Evolutionary conservation across 2,113 vertebrate genomes (phyloP).

Genomic region (Myotis davidii): DNA sequence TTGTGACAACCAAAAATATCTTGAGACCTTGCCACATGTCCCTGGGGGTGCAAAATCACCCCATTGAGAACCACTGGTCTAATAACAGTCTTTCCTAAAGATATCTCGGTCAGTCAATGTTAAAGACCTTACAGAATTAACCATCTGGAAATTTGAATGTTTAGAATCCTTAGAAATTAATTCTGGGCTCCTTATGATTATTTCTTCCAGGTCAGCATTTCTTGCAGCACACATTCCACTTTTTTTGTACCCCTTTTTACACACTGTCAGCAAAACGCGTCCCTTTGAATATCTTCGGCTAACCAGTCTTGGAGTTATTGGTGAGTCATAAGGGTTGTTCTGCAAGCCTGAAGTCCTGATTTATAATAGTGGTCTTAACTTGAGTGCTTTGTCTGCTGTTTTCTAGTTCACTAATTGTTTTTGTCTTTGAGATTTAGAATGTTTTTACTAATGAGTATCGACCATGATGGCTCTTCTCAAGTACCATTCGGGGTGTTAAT

Average conservation of each 20-base stretch:
- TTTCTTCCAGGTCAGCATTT: constrained; percentile 93
- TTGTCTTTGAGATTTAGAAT: constrained; percentile 25
- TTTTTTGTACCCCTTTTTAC: constrained; percentile 97
- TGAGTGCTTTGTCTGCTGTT: not conserved
- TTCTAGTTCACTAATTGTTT: not conserved
- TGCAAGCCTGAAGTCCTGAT: constrained; percentile 18
- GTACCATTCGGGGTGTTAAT: not conserved
- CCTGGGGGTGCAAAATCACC: not conserved
- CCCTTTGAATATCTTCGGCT: constrained; percentile 98
- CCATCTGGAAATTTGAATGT: constrained; percentile 9
- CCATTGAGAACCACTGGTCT: not conserved
- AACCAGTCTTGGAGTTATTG: constrained; percentile 97
- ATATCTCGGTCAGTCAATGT: not conserved
- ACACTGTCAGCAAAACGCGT: constrained; percentile 98
- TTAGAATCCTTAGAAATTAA: constrained; percentile 29
- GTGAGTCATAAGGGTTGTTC: constrained; percentile 82
- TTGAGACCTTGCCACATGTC: not conserved
- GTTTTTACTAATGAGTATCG: constrained; percentile 7
- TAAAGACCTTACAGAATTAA: not conserved
- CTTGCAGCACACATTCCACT: constrained; percentile 98
- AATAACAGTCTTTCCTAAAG: not conserved
- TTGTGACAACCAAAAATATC: constrained; percentile 28
- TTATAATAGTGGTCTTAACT: constrained; percentile 32
- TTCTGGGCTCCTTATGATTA: not conserved
- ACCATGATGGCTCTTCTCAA: not conserved